These are phyloP conservation scores for Rhinolophus ferrumequinum DNA, from an alignment of 2,113 vertebrate genomes.

Conservation along the genomic window DNA sequence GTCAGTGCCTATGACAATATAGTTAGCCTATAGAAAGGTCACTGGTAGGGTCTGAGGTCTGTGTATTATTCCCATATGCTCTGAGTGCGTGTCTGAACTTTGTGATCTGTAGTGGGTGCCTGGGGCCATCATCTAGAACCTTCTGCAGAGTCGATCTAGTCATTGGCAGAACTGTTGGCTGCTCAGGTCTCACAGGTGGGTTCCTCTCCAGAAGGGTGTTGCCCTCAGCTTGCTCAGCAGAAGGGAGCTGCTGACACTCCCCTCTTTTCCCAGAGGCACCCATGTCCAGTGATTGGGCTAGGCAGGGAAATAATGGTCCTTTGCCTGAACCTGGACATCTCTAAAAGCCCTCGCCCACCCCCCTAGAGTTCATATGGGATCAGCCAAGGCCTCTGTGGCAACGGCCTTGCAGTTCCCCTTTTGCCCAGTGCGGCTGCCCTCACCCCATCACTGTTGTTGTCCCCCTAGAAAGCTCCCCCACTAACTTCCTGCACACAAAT, in stretches of 20 bases:
- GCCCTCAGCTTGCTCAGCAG: not conserved
- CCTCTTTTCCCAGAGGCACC: accelerated
- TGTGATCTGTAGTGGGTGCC: not conserved
- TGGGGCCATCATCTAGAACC: not conserved
- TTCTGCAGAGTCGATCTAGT: not conserved
- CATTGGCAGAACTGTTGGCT: not conserved
- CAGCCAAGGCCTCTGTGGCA: not conserved
- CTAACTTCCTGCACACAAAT: not conserved
- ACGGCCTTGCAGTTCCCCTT: too few relatives aligned
- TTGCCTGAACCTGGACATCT: not conserved
- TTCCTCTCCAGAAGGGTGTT: not conserved
- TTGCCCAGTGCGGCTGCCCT: not conserved
- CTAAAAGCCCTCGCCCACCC: not conserved
- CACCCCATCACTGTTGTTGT: not conserved
- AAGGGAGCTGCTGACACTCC: not conserved
- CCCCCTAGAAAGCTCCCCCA: not conserved
- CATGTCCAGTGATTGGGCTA: too few relatives aligned
- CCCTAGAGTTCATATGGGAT: not conserved
- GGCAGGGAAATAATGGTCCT: not conserved
- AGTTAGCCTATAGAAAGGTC: not conserved
- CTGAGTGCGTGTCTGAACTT: not conserved
- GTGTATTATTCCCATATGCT: not conserved
- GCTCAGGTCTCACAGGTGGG: not conserved
- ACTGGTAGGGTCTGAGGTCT: not conserved
- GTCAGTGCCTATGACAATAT: not conserved